Conservation (phyloP, 1,140 invertebrate species). For the Lepeophtheirus salmonis region DNA sequence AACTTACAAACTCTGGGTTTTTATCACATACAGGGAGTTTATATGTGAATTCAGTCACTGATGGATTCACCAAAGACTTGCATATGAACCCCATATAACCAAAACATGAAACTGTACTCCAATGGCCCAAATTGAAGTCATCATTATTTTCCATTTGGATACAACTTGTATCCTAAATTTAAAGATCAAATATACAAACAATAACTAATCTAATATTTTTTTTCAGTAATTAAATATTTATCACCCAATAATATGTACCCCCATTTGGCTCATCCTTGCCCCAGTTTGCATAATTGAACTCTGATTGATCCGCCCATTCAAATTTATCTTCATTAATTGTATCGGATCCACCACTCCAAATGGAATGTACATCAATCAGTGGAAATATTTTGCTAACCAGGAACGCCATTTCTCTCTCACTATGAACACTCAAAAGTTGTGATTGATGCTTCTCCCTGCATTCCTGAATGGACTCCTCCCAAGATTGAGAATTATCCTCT, state of each 20-base stretch:
- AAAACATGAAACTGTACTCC: not conserved
- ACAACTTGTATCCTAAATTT: too few relatives aligned
- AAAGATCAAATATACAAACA: too few relatives aligned
- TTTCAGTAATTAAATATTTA: too few relatives aligned
- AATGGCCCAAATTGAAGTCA: not conserved
- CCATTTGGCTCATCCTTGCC: not conserved
- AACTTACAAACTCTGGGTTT: not conserved
- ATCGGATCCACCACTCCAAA: not conserved
- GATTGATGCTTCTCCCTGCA: not conserved
- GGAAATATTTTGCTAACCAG: not conserved
- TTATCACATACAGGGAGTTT: not conserved
- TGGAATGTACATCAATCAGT: not conserved
- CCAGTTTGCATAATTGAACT: not conserved
- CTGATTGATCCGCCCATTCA: not conserved
- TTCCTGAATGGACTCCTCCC: not conserved
- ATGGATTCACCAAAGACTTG: not conserved
- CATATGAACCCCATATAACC: not conserved
- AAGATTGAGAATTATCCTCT: not conserved
- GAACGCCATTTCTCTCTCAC: not conserved
- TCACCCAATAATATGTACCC: too few relatives aligned
- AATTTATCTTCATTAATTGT: not conserved
- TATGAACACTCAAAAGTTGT: not conserved
- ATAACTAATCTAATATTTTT: not conserved
- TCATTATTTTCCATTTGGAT: not conserved
- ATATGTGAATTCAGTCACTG: not conserved